Base-by-base conservation (phyloP, 2,797 vertebrate species). In the Calcarius lapponicus region DNA sequence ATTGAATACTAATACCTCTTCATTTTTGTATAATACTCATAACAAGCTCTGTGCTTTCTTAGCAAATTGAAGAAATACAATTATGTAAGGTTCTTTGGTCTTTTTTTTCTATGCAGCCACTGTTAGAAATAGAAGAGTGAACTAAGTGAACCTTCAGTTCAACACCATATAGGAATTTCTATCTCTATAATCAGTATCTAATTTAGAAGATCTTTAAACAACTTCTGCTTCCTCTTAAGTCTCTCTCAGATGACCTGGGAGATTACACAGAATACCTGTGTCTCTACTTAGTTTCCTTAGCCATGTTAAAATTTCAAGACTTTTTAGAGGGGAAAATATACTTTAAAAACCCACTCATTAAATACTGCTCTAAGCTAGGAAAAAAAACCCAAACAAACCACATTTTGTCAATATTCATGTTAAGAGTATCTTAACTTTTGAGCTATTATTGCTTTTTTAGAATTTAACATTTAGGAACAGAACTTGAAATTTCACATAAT, bases 391-490 rank as follows among this genome's bases (percentile, higher is more conserved):
- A 5, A 36, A 36, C 9, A 36, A 36, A 36, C 36, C 36, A 36
- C 36, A 18, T 31, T 40, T 48, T 57, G 32, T 81, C 62, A 86
- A 75, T 26, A 91, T 61, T 28, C 26, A 22, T 2, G 0, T 58
- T 86, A 78, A 47, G 12, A 75, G 18, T 22, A 62, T 24, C 2
- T 71, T 4, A 85, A 80, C 7, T 87, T 85, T 40, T 74, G 72
- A 80, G n/a, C 19, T 88, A 64, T 83, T 91, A 73, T 26, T 86
- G 32, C 3, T 56, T 61, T 51, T 69, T 54, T 43, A 61, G 38
- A 83, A 56, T 58, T 64, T 86, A 80, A 86, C 54, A 73, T 94
- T 86, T 91, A 76, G 40, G 61, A 96, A 70, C 32, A 87, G 60
- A 89, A 70, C 38, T 66, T 76, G 56, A 75, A 88, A 82, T 79